A percentile compares a stretch with the other conserved stretches of the same genome.
Conservation (phyloP, 35 echinoderm and acorn worm genomes). For the Apostichopus japonicus region DNA sequence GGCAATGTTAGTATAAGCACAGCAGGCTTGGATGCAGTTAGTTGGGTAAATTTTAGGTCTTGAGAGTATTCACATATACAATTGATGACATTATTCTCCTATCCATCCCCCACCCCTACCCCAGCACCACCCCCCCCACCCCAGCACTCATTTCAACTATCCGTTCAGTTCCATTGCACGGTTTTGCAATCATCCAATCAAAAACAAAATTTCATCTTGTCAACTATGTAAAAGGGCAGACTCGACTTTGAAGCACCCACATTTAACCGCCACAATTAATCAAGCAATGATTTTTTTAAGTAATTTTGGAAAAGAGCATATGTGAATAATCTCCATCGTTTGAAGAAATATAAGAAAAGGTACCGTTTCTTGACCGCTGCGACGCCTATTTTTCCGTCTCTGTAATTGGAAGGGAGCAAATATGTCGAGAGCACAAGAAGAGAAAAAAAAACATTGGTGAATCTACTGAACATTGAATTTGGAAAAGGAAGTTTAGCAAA, state of each 20-base stretch:
- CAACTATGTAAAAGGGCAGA: too few species aligned
- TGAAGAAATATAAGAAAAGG: slow-evolving; percentile 42
- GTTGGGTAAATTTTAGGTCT: neutral
- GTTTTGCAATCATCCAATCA: too few species aligned
- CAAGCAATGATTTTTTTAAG: too few species aligned
- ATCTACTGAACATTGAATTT: slow-evolving; percentile 10
- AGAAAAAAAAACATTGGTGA: slow-evolving; percentile 50
- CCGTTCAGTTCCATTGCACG: too few species aligned
- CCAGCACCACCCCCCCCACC: too few species aligned
- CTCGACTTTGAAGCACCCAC: too few species aligned
- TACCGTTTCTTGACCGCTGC: slow-evolving; percentile 62
- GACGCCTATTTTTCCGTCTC: slow-evolving; percentile 62
- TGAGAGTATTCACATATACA: neutral
- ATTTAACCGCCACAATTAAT: too few species aligned
- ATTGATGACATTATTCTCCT: neutral
- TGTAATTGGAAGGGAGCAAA: slow-evolving; percentile 48
- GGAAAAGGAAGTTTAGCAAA: neutral
- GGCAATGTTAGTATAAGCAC: neutral
- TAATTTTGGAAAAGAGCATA: neutral
- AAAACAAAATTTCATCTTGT: too few species aligned
- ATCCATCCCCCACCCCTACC: too few species aligned
- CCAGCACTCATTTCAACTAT: too few species aligned
- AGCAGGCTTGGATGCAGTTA: neutral
- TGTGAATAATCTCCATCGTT: slow-evolving; percentile 45
- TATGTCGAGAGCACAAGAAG: slow-evolving; percentile 50